phyloP scores from a whole-genome alignment of 2,888 invertebrate species.

The Dermolepida albohirtum region DNA sequence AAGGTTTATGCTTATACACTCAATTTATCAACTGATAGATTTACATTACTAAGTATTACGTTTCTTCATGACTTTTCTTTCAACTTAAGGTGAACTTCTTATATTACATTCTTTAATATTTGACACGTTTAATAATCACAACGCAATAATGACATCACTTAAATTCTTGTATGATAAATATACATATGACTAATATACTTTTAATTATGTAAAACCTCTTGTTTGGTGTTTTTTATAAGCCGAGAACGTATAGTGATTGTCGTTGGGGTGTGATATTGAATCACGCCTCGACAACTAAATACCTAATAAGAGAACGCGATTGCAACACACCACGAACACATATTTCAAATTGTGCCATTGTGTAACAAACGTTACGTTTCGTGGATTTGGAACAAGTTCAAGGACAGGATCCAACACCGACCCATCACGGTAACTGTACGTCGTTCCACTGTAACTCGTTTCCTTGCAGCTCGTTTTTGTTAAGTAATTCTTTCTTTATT shows the following conservation, averaged over 20 bases:
- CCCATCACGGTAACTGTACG: conserved; percentile 27
- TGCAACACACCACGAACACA: conserved; percentile 26
- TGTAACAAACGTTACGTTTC: conserved; percentile 23
- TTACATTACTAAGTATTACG: no score
- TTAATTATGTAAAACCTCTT: background rate
- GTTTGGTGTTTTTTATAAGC: conserved; percentile 4
- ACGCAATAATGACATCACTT: no score
- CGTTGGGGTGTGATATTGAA: conserved; percentile 22
- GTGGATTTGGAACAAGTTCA: conserved; percentile 31
- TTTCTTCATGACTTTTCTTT: no score
- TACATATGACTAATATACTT: no score
- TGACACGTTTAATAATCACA: no score
- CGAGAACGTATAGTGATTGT: background rate
- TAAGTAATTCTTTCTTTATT: conserved; percentile 15
- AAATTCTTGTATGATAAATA: no score
- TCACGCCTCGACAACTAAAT: conserved; percentile 13
- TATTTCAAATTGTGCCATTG: conserved; percentile 15
- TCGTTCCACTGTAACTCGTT: conserved; percentile 28
- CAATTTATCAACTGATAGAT: no score
- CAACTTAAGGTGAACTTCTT: no score
- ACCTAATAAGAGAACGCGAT: conserved; percentile 6
- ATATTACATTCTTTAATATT: no score
- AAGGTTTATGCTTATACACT: no score
- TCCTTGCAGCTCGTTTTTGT: background rate
- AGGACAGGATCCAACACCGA: conserved; percentile 26